Evolutionary conservation across 2,797 vertebrate genomes (phyloP).

Genomic region (Eptatretus atami): DNA sequence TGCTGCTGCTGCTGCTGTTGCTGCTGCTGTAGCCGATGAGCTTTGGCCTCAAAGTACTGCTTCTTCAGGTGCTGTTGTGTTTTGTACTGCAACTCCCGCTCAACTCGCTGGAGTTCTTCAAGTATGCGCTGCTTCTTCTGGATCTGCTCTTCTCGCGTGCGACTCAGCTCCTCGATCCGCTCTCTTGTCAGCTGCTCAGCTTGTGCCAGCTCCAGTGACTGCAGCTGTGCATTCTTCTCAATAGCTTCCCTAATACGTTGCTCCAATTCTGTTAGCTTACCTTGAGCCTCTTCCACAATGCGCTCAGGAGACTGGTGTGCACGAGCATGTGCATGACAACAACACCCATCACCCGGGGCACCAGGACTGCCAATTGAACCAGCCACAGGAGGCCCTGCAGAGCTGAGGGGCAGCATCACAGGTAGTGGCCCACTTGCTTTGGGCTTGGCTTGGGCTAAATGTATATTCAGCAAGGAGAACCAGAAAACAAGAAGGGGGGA

Average conservation of each 20-base stretch:
- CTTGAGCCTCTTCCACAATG: conserved; percentile 98
- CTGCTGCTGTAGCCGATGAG: conserved; percentile 22
- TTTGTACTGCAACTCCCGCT: conserved; percentile 96
- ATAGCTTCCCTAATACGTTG: conserved; percentile 79
- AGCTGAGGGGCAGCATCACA: no score
- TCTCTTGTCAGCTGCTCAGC: conserved; percentile 94
- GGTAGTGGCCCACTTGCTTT: no score
- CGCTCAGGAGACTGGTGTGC: conserved; percentile 91
- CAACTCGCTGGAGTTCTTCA: conserved; percentile 97
- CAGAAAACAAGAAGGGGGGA: no score
- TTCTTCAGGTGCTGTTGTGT: conserved; percentile 99
- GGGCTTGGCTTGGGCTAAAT: no score
- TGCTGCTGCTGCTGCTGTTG: conserved; percentile 15
- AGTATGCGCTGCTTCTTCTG: conserved; percentile 99
- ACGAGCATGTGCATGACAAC: conserved; percentile 28
- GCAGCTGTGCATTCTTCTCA: conserved; percentile 60
- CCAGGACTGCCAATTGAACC: background rate
- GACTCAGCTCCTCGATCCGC: conserved; percentile 93
- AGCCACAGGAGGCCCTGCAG: no score
- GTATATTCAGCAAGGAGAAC: no score
- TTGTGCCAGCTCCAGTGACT: conserved; percentile 88
- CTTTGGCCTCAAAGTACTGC: conserved; percentile 98
- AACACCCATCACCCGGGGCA: background rate
- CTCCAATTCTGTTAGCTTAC: conserved; percentile 94
- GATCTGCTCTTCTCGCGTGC: conserved; percentile 91